Evolutionary conservation across 1,140 invertebrate species (phyloP).

Genomic region (Diorhabda elongata): DNA sequence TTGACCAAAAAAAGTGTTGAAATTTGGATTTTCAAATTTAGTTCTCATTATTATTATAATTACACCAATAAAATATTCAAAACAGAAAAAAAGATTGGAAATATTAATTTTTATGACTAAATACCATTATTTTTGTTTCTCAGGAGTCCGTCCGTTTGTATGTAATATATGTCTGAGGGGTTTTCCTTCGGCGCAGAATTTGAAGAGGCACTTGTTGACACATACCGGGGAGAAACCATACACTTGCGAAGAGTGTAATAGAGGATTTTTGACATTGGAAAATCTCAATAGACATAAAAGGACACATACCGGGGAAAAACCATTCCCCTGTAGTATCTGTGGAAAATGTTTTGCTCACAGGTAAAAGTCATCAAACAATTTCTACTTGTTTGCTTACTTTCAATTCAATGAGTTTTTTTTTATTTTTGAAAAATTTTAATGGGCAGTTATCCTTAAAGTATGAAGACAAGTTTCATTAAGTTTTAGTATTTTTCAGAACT

Average conservation of each 20-base stretch:
- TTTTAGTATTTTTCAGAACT: too few species aligned
- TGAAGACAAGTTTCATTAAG: too few species aligned
- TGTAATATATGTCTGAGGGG: constrained; percentile 35
- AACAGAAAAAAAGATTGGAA: too few species aligned
- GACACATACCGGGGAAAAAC: constrained; percentile 60
- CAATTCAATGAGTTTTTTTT: too few species aligned
- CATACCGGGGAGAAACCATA: constrained; percentile 68
- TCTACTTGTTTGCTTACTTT: too few species aligned
- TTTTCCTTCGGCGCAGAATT: constrained; percentile 38
- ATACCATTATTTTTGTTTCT: constrained; percentile 12
- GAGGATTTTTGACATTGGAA: constrained; percentile 37
- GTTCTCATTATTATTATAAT: too few species aligned
- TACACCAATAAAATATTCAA: too few species aligned
- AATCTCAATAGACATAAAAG: constrained; percentile 62
- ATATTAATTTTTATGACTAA: too few species aligned
- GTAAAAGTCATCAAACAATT: constrained; percentile 10
- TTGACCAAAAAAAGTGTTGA: too few species aligned
- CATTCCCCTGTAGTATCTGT: constrained; percentile 48
- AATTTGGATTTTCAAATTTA: too few species aligned
- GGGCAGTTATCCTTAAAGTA: too few species aligned
- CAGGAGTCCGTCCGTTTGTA: constrained; percentile 35
- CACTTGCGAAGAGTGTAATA: constrained; percentile 44
- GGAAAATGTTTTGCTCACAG: constrained; percentile 43
- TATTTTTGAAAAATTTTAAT: too few species aligned
- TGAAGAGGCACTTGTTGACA: constrained; percentile 70